Evolutionary conservation across 2,113 vertebrate genomes (phyloP), one percentile per base, ranked within the genome.

Genomic region (Bettongia penicillata): DNA sequence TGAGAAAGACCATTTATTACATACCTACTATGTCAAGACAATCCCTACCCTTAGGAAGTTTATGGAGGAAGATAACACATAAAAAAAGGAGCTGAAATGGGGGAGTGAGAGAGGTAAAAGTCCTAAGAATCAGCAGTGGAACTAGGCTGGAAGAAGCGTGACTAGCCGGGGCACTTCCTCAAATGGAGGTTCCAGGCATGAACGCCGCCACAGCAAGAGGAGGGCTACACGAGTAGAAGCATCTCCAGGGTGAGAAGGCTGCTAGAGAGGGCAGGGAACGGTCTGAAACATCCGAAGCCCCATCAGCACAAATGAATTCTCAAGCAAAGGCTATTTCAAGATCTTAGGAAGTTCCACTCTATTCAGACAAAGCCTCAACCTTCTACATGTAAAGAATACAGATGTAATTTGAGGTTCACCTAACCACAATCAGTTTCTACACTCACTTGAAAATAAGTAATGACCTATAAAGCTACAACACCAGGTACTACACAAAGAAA

Each of bases 401-500:
- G 89, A 94, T 92, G 43, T 57, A 77, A 84, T 95, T 96, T 92
- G 90, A 96, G 93, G 90, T 92, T 53, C 48, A 95, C 68, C 94
- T 96, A 92, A 94, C 31, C 47, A 24, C 89, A 90, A 52, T 91
- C 51, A 92, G 28, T 57, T 94, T 89, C 51, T 28, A 93, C 77
- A 92, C 43, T 94, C 93, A 95, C 92, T 92, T 94, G 94, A 93
- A 95, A 49, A 90, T 49, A 68, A 48, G 47, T 90, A 89, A 89
- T 43, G 37, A 48, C 84, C 31, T 48, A 89, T 43, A 89, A 2
- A 24, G 24, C 89, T 47, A 43, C 11, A 90, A 47, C 94, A 92
- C 93, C 94, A 92, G 93, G 92, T 93, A 96, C 84, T 96, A 90
- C 92, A 96, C 77, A 92, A 90, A 94, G 94, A 94, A 97, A 95